Conservation (phyloP, 2,797 vertebrate genomes). For the Ispidina picta region DNA sequence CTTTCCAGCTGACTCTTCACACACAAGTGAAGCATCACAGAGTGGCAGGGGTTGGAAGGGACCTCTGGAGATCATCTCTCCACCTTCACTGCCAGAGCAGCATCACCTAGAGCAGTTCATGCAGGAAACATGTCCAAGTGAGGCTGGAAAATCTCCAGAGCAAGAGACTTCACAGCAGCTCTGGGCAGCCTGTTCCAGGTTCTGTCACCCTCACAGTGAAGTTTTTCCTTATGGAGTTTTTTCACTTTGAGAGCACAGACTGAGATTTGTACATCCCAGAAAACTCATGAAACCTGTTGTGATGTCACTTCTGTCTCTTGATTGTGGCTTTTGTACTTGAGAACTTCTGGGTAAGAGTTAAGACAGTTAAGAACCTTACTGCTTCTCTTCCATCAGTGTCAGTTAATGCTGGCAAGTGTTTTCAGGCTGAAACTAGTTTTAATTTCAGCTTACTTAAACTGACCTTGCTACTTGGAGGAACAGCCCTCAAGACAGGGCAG, state of each 20-base stretch:
- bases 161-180: not conserved
- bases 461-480: not conserved
- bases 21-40: not conserved
- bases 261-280: not conserved
- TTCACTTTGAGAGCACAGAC: not conserved
- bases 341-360: not conserved
- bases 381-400: not conserved
- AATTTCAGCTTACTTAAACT: not conserved
- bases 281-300: not conserved
- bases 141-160: not conserved
- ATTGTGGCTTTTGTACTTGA: not conserved
- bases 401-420: not conserved
- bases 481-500: not conserved
- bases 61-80: not conserved
- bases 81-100: not conserved
- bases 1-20: not conserved
- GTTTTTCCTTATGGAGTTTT: not conserved
- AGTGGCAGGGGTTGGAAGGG: not conserved
- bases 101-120: not conserved
- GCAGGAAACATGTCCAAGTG: not conserved
- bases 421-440: conserved; percentile 20
- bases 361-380: not conserved
- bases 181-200: not conserved
- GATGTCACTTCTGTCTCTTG: not conserved
- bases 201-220: not conserved